Base-by-base conservation (phyloP, 2,113 vertebrate genomes). In the Odobenus rosmarus region DNA sequence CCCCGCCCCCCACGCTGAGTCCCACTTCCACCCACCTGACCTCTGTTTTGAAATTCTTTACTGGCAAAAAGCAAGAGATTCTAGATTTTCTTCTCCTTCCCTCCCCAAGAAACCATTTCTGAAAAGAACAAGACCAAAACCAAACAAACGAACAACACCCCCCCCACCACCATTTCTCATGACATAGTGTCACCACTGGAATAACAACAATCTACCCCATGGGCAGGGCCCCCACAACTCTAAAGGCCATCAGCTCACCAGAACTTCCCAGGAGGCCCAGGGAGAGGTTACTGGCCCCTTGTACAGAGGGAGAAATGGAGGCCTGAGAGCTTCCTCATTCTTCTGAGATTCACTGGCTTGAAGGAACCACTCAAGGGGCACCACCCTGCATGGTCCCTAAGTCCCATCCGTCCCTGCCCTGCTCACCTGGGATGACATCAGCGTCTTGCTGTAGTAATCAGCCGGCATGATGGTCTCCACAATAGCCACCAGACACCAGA, bases 401-500 rank as follows among this genome's bases (percentile, higher is more conserved):
- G 12, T 3, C 23, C 59, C 28, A 11, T 46, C 46, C 24, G 14
- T 46, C 69, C 62, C 28, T 14, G 14, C 28, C 33, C 11, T 6
- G 49, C 98, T 98, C 94, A 99, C 99, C 99, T 99, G 99, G 61
- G 99, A 99, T 0, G 99, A 99, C 49, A 99, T 98, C 83, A 99
- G 99, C 1, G 99, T 99, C 95, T 99, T 99, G 98, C 99, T 99
- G 98, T 99, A 99, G 98, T 99, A 99, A 90, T 99, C 99, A 7
- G 98, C 98, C 0, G 99, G 99, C 99, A 99, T 99, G 96, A 99
- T 99, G 94, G 98, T 98, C 64, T 99, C 99, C 93, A 99, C 99
- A 24, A 99, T 99, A 11, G 99, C 99, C 86, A 99, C 99, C 57
- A 99, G 98, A 97, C 99, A 99, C 99, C 99, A 99, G 98, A 99